phyloP scores from a whole-genome alignment of 2,113 vertebrate genomes.

The Kryptolebias marmoratus region DNA sequence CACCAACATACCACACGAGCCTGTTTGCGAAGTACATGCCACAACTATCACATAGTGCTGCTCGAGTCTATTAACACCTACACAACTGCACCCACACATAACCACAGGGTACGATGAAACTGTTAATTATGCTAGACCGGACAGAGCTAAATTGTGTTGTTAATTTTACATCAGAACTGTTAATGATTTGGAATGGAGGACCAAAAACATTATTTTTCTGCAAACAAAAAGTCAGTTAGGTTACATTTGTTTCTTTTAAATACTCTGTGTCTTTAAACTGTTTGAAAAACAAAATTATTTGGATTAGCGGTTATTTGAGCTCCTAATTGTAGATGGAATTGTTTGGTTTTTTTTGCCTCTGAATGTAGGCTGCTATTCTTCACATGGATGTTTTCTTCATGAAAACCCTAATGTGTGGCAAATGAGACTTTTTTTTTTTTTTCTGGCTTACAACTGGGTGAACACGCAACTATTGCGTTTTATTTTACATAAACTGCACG shows the following conservation, averaged over 20 bases:
- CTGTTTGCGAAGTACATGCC: constrained; percentile 54
- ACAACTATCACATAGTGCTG: constrained; percentile 34
- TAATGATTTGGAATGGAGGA: constrained; percentile 5
- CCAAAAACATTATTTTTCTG: constrained; percentile 1
- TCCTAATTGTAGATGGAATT: neutral
- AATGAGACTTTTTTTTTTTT: neutral
- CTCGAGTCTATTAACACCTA: constrained; percentile 47
- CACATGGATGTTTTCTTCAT: constrained; percentile 6
- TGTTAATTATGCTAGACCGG: constrained; percentile 50
- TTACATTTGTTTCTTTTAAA: constrained; percentile 12
- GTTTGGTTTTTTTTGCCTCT: neutral
- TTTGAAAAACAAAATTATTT: neutral
- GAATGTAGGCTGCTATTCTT: constrained; percentile 11
- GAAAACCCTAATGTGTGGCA: neutral
- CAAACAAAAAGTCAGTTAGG: neutral
- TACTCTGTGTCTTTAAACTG: neutral
- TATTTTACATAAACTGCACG: constrained; percentile 2
- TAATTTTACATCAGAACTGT: constrained; percentile 34
- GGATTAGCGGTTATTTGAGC: constrained; percentile 12
- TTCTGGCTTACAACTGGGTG: constrained; percentile 1
- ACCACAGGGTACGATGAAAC: constrained; percentile 41
- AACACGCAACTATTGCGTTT: constrained; percentile 1
- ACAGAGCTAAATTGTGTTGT: constrained; percentile 29
- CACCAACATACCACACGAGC: constrained; percentile 28
- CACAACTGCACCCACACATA: constrained; percentile 40